Evolutionary conservation across 92 coral and sea anemone species (phyloP), one percentile per base, ranked within the genome.

Genomic region (Anthopleura xanthogrammica): DNA sequence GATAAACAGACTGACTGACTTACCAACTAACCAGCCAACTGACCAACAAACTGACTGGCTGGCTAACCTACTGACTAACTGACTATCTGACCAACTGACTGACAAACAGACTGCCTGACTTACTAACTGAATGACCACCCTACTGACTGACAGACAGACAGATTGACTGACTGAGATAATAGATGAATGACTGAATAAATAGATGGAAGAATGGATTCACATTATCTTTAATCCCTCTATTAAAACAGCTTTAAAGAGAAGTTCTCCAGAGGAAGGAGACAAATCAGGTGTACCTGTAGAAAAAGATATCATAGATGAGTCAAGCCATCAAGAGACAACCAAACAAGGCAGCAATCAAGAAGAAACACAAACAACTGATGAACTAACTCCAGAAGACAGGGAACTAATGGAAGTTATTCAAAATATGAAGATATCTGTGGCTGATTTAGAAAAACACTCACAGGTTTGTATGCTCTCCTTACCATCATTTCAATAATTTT

Each of bases 401-500:
- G 22, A 54, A 20, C 29, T 46, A 22, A 54, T 76, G 56, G 79
- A 76, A 3, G 79, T 36, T 7, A 76, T 54, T 54, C 71, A 76
- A 56, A 74, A 62, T 56, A 81, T 81, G 20, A 81, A 70, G 41
- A 68, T 41, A 29, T 29, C 74, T 0, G 74, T 81, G 77, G 73
- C 74, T 3, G 84, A 81, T n/a, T 64, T 81, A 43, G 77, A 81
- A 46, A 81, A 81, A 52, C 84, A 81, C 52, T 80, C 83, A 17
- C 70, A 60, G 83, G 82, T 79, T 55, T 16, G 16, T 5, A 23
- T 7, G 36, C 36, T 9, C 72, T 12, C 7, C 39, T 5, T 24
- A 40, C 12, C 9, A 46, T 46, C 50, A 46, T 46, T 46, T 9
- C 5, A 24, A 4, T 71, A 41, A 14, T 29, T 29, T 29, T 29